Percentiles rank a stretch among this genome's conserved stretches.
Conservation (phyloP, 2,888 invertebrate species). For the Mimachlamys varia region DNA sequence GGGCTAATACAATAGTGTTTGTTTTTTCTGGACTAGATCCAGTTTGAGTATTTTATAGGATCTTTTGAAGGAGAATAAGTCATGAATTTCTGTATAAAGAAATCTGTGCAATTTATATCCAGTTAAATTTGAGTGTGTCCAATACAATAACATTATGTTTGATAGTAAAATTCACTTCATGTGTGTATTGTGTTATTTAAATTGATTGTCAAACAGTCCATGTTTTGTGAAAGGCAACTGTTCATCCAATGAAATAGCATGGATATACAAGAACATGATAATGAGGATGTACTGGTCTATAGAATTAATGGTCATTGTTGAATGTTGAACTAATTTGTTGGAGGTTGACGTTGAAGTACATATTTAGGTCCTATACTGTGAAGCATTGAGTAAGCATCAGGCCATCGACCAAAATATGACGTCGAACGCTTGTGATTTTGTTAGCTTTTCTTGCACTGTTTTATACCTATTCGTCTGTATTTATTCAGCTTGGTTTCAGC, state of each 20-base stretch:
- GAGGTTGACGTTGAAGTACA: neutral
- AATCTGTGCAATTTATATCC: neutral
- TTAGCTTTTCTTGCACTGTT: neutral
- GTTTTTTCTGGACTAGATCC: neutral
- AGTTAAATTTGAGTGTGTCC: neutral
- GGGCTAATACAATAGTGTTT: neutral
- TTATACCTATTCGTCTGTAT: neutral
- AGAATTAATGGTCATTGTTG: too few relatives aligned
- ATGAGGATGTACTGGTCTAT: neutral
- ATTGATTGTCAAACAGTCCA: neutral
- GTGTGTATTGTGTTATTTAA: neutral
- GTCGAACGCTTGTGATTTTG: neutral
- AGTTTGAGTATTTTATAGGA: neutral
- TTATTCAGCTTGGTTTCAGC: neutral
- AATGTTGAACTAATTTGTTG: too few relatives aligned
- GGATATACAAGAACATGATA: neutral
- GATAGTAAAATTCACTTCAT: neutral
- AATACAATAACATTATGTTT: neutral
- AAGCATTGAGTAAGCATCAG: neutral
- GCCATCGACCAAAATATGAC: too few relatives aligned
- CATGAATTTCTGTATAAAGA: neutral
- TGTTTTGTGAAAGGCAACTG: neutral
- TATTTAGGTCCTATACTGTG: too few relatives aligned
- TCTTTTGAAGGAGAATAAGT: neutral
- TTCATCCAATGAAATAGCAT: constrained; percentile 25